These are phyloP conservation scores for Ctena decussata DNA, from an alignment of 2,888 invertebrate genomes.

Conservation along the genomic window DNA sequence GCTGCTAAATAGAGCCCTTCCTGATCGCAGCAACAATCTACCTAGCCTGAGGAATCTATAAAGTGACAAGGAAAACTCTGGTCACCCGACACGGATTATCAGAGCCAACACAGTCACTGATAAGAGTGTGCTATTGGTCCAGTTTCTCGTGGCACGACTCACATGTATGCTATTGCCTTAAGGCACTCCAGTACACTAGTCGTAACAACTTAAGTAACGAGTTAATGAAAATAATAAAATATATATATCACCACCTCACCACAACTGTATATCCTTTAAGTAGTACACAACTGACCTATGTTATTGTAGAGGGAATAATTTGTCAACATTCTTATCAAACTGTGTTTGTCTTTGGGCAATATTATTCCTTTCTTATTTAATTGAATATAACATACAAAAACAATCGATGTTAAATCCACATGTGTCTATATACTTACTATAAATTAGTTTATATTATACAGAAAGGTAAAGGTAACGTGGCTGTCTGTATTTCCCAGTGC, in stretches of 20 bases:
- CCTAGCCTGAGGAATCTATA: too few species aligned
- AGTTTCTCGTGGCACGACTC: too few species aligned
- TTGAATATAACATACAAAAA: neutral
- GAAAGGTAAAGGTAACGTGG: neutral
- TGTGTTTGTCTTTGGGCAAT: neutral
- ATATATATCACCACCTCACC: neutral
- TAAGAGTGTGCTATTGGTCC: too few species aligned
- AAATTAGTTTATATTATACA: neutral
- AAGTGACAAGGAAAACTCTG: too few species aligned
- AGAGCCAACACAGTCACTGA: too few species aligned
- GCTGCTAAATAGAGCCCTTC: too few species aligned
- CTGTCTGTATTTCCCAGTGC: neutral
- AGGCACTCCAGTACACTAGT: neutral
- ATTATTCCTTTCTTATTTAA: neutral
- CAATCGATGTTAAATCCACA: conserved; percentile 1
- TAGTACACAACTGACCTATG: neutral
- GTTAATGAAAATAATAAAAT: neutral
- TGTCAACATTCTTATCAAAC: neutral
- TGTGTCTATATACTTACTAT: too few species aligned
- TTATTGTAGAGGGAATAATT: neutral
- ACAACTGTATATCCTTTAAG: neutral
- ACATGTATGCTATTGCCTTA: too few species aligned
- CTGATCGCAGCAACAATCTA: too few species aligned
- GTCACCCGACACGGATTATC: too few species aligned
- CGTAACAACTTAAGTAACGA: neutral